A percentile compares a stretch with the other conserved stretches of the same genome.
phyloP scores from a whole-genome alignment of 2,797 vertebrate species.

The Microtus obscurus region DNA sequence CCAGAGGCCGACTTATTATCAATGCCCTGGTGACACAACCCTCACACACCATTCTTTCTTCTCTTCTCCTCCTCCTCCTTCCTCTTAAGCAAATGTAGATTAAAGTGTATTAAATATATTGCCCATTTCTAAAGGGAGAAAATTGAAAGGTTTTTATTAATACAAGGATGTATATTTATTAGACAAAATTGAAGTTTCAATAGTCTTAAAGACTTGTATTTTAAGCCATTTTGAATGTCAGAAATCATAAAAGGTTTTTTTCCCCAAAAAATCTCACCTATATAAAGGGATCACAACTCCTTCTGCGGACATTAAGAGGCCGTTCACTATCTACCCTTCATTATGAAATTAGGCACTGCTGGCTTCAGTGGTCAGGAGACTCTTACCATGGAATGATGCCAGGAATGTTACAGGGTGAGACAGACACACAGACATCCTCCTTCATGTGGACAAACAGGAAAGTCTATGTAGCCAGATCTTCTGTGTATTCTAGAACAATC shows the following conservation, averaged over 20 bases:
- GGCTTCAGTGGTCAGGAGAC: neutral
- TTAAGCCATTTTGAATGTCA: neutral
- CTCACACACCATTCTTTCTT: neutral
- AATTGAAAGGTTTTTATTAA: conserved; percentile 13
- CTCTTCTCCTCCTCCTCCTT: neutral
- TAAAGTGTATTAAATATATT: conserved; percentile 13
- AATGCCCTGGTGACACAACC: neutral
- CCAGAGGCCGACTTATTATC: neutral
- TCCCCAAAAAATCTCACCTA: neutral
- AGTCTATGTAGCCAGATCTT: neutral
- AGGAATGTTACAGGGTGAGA: neutral
- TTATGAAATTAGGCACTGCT: neutral
- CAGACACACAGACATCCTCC: neutral
- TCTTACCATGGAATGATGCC: neutral
- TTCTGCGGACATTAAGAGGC: neutral
- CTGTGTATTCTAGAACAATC: neutral
- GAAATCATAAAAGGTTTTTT: neutral
- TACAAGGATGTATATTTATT: neutral
- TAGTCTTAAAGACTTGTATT: conserved; percentile 7
- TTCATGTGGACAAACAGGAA: neutral
- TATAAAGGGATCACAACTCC: neutral
- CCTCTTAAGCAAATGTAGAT: neutral
- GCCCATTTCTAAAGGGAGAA: conserved; percentile 26
- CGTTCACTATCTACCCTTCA: neutral
- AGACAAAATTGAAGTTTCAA: conserved; percentile 7